phyloP scores from a whole-genome alignment of 2,888 invertebrate species.

The Fragum whitleyi region DNA sequence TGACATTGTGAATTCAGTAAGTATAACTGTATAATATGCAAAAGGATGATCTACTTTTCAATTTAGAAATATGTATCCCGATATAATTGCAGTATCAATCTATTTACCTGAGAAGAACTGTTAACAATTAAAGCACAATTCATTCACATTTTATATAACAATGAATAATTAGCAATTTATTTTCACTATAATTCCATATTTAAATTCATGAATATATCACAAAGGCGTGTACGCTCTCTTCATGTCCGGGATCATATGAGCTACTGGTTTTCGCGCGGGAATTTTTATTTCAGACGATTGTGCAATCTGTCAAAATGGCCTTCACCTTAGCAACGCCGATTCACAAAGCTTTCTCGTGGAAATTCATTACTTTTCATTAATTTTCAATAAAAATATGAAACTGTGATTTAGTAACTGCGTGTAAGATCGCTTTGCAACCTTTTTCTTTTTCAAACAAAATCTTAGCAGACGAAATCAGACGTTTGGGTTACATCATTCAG shows the following conservation, averaged over 20 bases:
- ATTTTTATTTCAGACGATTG: slow-evolving; percentile 41
- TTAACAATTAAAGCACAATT: no score
- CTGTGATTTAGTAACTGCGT: no score
- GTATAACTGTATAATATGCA: no score
- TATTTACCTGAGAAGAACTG: no score
- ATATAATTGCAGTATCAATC: no score
- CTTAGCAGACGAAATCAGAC: background rate
- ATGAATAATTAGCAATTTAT: background rate
- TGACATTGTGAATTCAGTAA: background rate
- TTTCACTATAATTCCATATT: background rate
- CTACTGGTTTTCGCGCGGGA: background rate
- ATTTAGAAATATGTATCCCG: no score
- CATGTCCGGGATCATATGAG: background rate
- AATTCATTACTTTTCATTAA: background rate
- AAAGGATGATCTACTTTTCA: no score
- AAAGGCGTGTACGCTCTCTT: background rate
- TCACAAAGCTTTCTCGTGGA: background rate
- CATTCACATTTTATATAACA: no score
- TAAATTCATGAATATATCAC: background rate
- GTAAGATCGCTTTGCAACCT: no score
- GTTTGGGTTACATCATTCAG: background rate
- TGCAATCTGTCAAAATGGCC: slow-evolving; percentile 48
- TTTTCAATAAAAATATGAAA: no score
- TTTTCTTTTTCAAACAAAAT: no score
- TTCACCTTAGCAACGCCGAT: slow-evolving; percentile 34